A percentile compares a stretch with the other conserved stretches of the same genome.
phyloP scores from a whole-genome alignment of 2,888 invertebrate species.

The Lissocephala sabroskyi region DNA sequence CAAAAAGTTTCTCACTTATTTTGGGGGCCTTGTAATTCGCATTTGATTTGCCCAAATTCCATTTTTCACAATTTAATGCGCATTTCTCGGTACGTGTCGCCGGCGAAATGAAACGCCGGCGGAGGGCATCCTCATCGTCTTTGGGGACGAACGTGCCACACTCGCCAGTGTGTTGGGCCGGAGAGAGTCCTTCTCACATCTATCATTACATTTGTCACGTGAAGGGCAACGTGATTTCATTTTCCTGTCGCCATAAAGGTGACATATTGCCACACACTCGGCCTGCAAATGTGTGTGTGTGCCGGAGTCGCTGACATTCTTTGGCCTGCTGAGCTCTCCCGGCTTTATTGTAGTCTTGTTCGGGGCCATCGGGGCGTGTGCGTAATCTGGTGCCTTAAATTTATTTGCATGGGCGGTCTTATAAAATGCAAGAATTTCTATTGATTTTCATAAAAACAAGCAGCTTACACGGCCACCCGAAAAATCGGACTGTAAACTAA shows the following conservation, averaged over 20 bases:
- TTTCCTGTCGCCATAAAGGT: constrained; percentile 63
- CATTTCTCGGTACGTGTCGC: constrained; percentile 58
- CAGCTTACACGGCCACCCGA: neutral
- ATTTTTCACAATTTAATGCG: constrained; percentile 66
- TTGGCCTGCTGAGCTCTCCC: constrained; percentile 11
- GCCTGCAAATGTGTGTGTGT: neutral
- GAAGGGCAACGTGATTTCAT: constrained; percentile 64
- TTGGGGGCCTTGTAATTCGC: constrained; percentile 50
- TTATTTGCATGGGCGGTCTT: constrained; percentile 18
- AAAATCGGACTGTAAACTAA: neutral
- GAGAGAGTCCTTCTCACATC: constrained; percentile 28
- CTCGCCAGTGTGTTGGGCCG: constrained; percentile 8
- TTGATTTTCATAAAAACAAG: constrained; percentile 32
- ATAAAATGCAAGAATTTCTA: constrained; percentile 17
- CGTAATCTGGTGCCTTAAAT: constrained; percentile 34
- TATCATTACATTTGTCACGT: constrained; percentile 66
- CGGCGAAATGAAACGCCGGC: constrained; percentile 45
- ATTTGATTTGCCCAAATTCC: constrained; percentile 63
- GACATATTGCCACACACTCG: constrained; percentile 47
- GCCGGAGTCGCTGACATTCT: constrained; percentile 8
- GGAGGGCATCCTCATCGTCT: constrained; percentile 2
- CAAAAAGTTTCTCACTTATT: constrained; percentile 53
- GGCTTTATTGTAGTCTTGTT: neutral
- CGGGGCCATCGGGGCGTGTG: constrained; percentile 31
- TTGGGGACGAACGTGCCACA: constrained; percentile 33